Percentiles rank a stretch among this genome's conserved stretches.
Conservation (phyloP, 2,113 vertebrate species). For the Sturnus vulgaris region DNA sequence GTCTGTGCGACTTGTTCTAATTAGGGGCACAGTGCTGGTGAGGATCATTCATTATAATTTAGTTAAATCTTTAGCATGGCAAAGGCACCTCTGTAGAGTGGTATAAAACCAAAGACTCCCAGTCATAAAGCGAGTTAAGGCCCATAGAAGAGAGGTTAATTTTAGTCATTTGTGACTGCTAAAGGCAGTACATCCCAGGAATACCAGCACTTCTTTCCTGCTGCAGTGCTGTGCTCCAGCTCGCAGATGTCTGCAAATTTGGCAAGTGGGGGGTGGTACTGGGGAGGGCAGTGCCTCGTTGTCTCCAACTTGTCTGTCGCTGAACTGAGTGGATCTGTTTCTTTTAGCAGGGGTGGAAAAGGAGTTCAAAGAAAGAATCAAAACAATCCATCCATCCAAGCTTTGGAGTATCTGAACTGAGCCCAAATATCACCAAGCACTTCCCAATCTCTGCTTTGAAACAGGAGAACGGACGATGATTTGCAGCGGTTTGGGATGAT, state of each 20-base stretch:
- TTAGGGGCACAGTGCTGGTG: slow-evolving; percentile 77
- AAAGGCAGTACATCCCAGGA: slow-evolving; percentile 62
- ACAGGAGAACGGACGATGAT: slow-evolving; percentile 23
- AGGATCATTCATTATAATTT: slow-evolving; percentile 80
- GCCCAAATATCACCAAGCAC: slow-evolving; percentile 68
- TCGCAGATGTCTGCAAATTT: slow-evolving; percentile 75
- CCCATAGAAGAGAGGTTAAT: slow-evolving; percentile 59
- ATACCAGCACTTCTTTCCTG: slow-evolving; percentile 66
- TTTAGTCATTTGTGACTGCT: slow-evolving; percentile 57
- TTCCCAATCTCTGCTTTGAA: slow-evolving; percentile 71
- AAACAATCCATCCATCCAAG: slow-evolving; percentile 71
- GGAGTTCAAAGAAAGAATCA: slow-evolving; percentile 81
- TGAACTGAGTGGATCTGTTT: slow-evolving; percentile 70
- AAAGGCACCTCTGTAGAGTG: slow-evolving; percentile 71
- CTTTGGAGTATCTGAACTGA: slow-evolving; percentile 51
- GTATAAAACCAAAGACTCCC: slow-evolving; percentile 67
- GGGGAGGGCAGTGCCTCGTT: slow-evolving; percentile 39
- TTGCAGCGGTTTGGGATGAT: slow-evolving; percentile 36
- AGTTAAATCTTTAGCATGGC: slow-evolving; percentile 74
- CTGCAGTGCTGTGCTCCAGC: slow-evolving; percentile 57
- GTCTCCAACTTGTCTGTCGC: slow-evolving; percentile 78
- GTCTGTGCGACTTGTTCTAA: slow-evolving; percentile 84
- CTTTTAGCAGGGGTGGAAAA: slow-evolving; percentile 67
- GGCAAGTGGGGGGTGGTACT: not conserved
- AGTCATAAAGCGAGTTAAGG: slow-evolving; percentile 48